phyloP scores from a whole-genome alignment of 1,140 invertebrate species.

The Philopotamus ludificatus region DNA sequence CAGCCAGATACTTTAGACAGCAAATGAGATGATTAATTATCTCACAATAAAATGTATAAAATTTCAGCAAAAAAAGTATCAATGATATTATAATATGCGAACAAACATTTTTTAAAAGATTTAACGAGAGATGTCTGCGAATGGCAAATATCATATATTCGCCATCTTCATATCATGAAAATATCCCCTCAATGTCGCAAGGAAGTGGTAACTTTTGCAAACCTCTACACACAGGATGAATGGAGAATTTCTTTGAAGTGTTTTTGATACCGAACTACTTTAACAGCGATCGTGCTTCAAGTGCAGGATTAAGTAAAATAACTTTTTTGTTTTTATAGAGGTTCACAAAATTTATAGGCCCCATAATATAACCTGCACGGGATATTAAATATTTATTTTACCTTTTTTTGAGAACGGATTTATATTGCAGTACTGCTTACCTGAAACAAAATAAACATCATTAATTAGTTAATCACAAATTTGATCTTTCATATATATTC shows the following conservation, averaged over 20 bases:
- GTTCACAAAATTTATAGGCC: background rate
- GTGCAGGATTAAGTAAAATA: background rate
- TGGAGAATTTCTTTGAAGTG: background rate
- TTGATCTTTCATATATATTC: no score
- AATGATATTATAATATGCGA: no score
- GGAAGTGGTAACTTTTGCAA: background rate
- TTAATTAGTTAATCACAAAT: no score
- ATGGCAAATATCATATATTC: background rate
- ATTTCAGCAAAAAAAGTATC: no score
- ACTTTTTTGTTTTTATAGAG: background rate
- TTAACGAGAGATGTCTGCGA: background rate
- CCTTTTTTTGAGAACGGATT: slow-evolving; percentile 35
- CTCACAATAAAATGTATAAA: no score
- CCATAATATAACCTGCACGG: slow-evolving; percentile 7
- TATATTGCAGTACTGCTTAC: no score
- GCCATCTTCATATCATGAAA: background rate
- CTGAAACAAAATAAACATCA: no score
- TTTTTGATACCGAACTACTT: background rate
- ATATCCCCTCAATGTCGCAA: background rate
- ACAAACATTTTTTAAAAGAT: background rate
- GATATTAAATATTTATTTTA: slow-evolving; percentile 27
- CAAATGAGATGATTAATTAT: no score
- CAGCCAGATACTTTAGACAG: no score
- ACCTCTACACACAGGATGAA: background rate
- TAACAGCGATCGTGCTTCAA: background rate